Evolutionary conservation across 2,888 invertebrate genomes (phyloP).

Genomic region (Xylota sylvarum): DNA sequence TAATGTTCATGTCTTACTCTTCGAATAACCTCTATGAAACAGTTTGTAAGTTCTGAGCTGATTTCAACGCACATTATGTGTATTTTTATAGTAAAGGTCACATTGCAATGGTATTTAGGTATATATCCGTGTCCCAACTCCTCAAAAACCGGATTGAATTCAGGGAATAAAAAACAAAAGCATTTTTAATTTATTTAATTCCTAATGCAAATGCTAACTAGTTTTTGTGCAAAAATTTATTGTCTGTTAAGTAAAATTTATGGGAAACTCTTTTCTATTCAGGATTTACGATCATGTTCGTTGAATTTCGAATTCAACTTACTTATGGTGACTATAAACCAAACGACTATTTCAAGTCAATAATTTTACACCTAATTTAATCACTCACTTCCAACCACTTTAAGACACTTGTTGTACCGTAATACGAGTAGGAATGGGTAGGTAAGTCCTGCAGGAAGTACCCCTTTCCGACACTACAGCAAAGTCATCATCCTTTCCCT

Average conservation of each 20-base stretch:
- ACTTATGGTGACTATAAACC: slow-evolving; percentile 28
- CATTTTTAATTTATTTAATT: slow-evolving; percentile 63
- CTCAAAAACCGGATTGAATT: slow-evolving; percentile 39
- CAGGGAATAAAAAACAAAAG: slow-evolving; percentile 29
- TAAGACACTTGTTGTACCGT: slow-evolving; percentile 49
- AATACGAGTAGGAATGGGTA: slow-evolving; percentile 30
- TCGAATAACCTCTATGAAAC: not conserved
- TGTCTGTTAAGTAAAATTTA: slow-evolving; percentile 52
- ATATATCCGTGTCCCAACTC: slow-evolving; percentile 28
- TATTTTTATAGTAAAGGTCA: slow-evolving; percentile 51
- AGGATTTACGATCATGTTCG: slow-evolving; percentile 56
- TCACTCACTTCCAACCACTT: slow-evolving; percentile 59
- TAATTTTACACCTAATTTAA: slow-evolving; percentile 59
- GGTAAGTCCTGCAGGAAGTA: slow-evolving; percentile 57
- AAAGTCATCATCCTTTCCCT: slow-evolving; percentile 18
- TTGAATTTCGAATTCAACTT: slow-evolving; percentile 23
- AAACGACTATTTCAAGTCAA: slow-evolving; percentile 24
- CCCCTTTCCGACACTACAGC: slow-evolving; percentile 17
- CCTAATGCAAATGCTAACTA: slow-evolving; percentile 61
- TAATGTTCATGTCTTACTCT: not conserved
- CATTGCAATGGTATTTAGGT: slow-evolving; percentile 29
- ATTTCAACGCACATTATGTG: not conserved
- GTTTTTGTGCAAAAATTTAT: slow-evolving; percentile 71
- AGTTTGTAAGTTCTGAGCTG: not conserved
- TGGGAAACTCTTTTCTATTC: slow-evolving; percentile 41